phyloP scores from a whole-genome alignment of 1,140 invertebrate species.

The Bombus consobrinus region DNA sequence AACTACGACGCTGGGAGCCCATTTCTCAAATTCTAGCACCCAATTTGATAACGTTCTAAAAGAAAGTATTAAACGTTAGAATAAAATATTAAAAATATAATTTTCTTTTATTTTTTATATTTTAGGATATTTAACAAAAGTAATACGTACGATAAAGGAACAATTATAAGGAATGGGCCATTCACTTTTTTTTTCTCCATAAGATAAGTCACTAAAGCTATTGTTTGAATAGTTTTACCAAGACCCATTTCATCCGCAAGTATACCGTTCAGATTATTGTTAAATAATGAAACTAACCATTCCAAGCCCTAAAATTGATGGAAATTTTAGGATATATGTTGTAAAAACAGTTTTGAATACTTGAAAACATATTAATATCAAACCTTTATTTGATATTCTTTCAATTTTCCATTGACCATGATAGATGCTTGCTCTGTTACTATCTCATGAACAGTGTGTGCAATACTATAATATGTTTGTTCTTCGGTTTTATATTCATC shows the following conservation, averaged over 20 bases:
- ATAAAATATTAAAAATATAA: constrained; percentile 15
- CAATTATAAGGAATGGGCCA: constrained; percentile 98
- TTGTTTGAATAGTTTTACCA: constrained; percentile 99
- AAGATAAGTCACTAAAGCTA: constrained; percentile 96
- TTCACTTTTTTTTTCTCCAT: constrained; percentile 99
- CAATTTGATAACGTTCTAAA: constrained; percentile 97
- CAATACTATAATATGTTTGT: constrained; percentile 95
- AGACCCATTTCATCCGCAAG: constrained; percentile 98
- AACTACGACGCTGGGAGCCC: constrained; percentile 97
- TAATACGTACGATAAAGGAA: constrained; percentile 92
- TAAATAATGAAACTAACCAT: constrained; percentile 99
- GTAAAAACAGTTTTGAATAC: not conserved
- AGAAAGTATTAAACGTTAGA: constrained; percentile 46
- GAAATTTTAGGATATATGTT: not conserved
- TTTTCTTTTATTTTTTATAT: not conserved
- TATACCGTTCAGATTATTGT: constrained; percentile 99
- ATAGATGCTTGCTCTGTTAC: constrained; percentile 97
- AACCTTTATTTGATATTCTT: constrained; percentile 97
- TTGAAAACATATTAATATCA: constrained; percentile 23
- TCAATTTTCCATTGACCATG: constrained; percentile 96
- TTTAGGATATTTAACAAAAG: constrained; percentile 8
- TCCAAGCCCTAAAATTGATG: constrained; percentile 90
- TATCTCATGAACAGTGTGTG: constrained; percentile 96
- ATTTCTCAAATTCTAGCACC: constrained; percentile 99
- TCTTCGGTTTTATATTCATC: constrained; percentile 96